Percentiles rank a stretch among this genome's conserved stretches.
Conservation (phyloP, 2,888 invertebrate genomes). For the Malthinus flaveolus region DNA sequence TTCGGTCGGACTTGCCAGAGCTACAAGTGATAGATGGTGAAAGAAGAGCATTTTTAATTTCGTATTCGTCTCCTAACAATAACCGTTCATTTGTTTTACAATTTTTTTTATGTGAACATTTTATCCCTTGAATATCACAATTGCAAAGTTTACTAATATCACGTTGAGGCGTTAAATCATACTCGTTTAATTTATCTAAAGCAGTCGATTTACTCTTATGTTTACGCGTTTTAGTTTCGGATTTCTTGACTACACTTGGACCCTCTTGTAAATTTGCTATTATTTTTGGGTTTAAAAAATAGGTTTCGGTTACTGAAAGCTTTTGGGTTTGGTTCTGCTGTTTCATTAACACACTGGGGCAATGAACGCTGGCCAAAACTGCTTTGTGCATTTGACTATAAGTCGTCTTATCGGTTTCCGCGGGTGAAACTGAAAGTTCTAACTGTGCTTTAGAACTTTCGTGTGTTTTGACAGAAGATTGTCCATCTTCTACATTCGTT, state of each 20-base stretch:
- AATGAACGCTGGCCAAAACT: not conserved
- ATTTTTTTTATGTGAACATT: not conserved
- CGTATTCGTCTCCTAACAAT: slow-evolving; percentile 25
- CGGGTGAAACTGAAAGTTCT: not conserved
- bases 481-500: too few relatives aligned
- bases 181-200: slow-evolving; percentile 12
- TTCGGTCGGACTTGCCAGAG: slow-evolving; percentile 10
- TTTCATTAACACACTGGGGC: not conserved
- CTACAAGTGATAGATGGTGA: not conserved
- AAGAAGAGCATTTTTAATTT: slow-evolving; percentile 9
- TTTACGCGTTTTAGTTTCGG: not conserved
- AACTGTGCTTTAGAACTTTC: too few relatives aligned
- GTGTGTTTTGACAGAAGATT: too few relatives aligned
- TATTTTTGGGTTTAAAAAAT: not conserved
- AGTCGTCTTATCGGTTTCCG: not conserved
- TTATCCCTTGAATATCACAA: not conserved
- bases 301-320: not conserved
- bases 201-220: not conserved
- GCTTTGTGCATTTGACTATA: slow-evolving; percentile 8
- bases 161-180: slow-evolving; percentile 25
- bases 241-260: too few relatives aligned
- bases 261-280: too few relatives aligned
- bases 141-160: slow-evolving; percentile 1
- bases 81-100: slow-evolving; percentile 3
- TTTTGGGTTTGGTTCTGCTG: not conserved